Evolutionary conservation across 2,888 invertebrate genomes (phyloP), one percentile per base, ranked within the genome.

Genomic region (Margaritifera margaritifera): DNA sequence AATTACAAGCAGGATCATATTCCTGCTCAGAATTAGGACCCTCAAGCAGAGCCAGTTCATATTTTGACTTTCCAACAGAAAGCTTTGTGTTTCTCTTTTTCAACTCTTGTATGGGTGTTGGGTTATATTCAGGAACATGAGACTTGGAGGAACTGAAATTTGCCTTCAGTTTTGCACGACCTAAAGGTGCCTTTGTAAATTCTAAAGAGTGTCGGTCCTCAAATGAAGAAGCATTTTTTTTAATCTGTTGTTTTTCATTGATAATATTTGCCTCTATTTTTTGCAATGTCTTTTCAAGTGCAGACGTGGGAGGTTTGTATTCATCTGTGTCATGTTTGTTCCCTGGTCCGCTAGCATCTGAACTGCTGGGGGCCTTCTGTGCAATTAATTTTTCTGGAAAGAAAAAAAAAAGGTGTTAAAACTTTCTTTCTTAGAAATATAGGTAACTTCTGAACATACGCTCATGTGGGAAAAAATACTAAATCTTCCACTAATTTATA

Each of bases 1-100:
- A 86, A 62, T 86, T 86, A 67, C 78, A 77, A 11, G 79, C 83
- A 53, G 86, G 86, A 63, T 86, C 86, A 81, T 86, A 86, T 66
- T 86, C 83, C 51, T 81, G 69, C n/a, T 74, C 72, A 24, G 79
- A 74, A 56, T 70, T 58, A 27, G 70, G 74, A n/a, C 59, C 69
- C 51, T 71, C 68, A 19, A 72, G 73, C 18, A 72, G 50, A 27
- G 68, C 72, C 27, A 71, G 57, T 50, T 73, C 73, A 74, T 75
- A 75, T 56, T 78, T 76, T 51, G 75, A 72, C n/a, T 71, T 58
- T 42, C 71, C 70, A 42, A 59, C 54, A 27, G 57, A 68, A 53
- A 57, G 63, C 19, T 68, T 24, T 20, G 54, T 53, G 59, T 68
- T 72, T 50, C 74, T 59, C 53, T 77, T 75, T 60, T 81, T 79